These are phyloP conservation scores for Cepaea nemoralis DNA, from an alignment of 1,140 invertebrate genomes.

Conservation along the genomic window DNA sequence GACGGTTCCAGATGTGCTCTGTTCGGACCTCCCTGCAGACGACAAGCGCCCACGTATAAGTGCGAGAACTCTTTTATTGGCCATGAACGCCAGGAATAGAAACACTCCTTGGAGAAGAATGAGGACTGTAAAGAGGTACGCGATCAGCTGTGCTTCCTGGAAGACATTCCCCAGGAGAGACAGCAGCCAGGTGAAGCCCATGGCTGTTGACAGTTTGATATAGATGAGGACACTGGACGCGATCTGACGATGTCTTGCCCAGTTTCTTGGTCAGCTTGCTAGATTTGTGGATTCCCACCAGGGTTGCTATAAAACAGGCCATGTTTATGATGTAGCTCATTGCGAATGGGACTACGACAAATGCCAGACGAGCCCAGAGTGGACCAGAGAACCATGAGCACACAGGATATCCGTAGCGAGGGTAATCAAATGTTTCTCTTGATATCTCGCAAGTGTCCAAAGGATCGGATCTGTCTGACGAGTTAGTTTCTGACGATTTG, in stretches of 20 bases:
- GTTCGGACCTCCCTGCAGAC: too few relatives aligned
- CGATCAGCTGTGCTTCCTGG: background rate
- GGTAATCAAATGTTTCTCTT: background rate
- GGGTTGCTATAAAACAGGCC: background rate
- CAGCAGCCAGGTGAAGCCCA: background rate
- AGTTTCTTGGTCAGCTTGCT: background rate
- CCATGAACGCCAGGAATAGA: conserved; percentile 5
- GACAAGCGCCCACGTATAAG: background rate
- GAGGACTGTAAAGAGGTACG: background rate
- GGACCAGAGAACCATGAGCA: background rate
- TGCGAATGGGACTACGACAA: background rate
- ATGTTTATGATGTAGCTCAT: background rate
- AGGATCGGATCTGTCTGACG: too few relatives aligned
- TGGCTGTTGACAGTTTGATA: background rate
- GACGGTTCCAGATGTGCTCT: too few relatives aligned
- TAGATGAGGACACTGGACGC: conserved; percentile 3
- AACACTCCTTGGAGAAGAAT: background rate
- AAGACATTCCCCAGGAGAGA: background rate
- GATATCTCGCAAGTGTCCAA: too few relatives aligned
- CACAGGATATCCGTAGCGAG: conserved; percentile 1
- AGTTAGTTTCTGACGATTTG: too few relatives aligned
- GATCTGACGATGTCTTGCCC: background rate
- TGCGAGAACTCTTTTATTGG: background rate
- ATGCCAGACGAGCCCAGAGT: background rate
- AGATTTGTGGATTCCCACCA: background rate